These are phyloP conservation scores for Pseudomyrmex pallidus DNA, from an alignment of 1,140 invertebrate genomes.

Conservation along the genomic window DNA sequence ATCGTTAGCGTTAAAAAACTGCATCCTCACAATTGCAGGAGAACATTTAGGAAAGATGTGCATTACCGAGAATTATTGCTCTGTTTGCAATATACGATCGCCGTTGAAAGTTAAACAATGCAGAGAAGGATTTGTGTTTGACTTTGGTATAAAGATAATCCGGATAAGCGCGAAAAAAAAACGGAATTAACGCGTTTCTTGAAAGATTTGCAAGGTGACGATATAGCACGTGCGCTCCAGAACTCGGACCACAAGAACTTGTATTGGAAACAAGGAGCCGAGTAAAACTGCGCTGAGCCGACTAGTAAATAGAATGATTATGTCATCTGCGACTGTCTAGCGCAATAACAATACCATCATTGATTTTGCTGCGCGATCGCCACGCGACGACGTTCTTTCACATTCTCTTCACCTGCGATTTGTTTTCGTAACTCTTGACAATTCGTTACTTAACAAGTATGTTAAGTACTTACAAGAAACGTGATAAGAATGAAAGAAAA, in stretches of 20 bases:
- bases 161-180: no score
- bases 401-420: conserved; percentile 3
- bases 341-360: conserved; percentile 36
- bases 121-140: not conserved
- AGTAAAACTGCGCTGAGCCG: not conserved
- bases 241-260: not conserved
- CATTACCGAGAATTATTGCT: no score
- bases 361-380: conserved; percentile 31
- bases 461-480: no score
- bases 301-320: conserved; percentile 55
- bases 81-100: not conserved
- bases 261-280: not conserved
- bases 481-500: not conserved
- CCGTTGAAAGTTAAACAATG: not conserved
- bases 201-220: not conserved
- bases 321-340: conserved; percentile 28
- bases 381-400: conserved; percentile 27
- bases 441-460: no score
- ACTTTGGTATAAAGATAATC: not conserved
- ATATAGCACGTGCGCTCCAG: not conserved
- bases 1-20: no score
- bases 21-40: no score
- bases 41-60: no score
- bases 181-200: conserved; percentile 12
- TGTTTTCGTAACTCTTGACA: not conserved